Conservation (phyloP, 2,888 invertebrate species). For the Polylopha cassiicola region DNA sequence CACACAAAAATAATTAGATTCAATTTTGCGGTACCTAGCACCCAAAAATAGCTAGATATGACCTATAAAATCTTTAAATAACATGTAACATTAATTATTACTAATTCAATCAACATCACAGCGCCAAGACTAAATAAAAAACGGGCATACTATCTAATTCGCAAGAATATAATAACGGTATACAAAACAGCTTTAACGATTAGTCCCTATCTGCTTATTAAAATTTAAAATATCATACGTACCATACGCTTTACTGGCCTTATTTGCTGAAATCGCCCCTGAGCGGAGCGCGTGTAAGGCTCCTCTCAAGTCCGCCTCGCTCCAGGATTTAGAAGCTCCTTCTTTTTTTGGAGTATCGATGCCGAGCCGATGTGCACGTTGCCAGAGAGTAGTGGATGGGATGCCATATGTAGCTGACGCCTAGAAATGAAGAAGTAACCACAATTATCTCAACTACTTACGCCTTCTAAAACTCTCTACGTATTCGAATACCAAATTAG, state of each 20-base stretch:
- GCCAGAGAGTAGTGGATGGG: conserved; percentile 94
- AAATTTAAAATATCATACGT: conserved; percentile 18
- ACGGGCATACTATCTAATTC: too few species aligned
- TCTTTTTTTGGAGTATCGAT: conserved; percentile 95
- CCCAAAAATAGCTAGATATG: background rate
- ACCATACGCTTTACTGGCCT: conserved; percentile 93
- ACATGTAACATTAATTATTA: too few species aligned
- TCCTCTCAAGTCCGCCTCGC: conserved; percentile 87
- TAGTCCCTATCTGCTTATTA: too few species aligned
- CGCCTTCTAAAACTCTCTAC: too few species aligned
- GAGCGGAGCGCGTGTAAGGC: conserved; percentile 89
- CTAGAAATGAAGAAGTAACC: conserved; percentile 41
- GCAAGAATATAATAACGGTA: too few species aligned
- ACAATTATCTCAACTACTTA: too few species aligned
- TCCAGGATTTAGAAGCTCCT: conserved; percentile 91
- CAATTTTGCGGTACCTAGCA: background rate
- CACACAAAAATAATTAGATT: background rate
- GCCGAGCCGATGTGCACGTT: conserved; percentile 90
- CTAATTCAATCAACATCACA: too few species aligned
- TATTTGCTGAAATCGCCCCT: conserved; percentile 92
- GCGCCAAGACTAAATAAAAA: too few species aligned
- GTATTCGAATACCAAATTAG: too few species aligned
- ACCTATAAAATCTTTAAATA: too few species aligned
- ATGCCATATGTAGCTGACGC: conserved; percentile 91
- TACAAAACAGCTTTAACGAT: too few species aligned